Percentiles rank a stretch among this genome's conserved stretches.
These are phyloP conservation scores for Phortica okadai DNA, from an alignment of 2,888 invertebrate species.

Conservation along the genomic window DNA sequence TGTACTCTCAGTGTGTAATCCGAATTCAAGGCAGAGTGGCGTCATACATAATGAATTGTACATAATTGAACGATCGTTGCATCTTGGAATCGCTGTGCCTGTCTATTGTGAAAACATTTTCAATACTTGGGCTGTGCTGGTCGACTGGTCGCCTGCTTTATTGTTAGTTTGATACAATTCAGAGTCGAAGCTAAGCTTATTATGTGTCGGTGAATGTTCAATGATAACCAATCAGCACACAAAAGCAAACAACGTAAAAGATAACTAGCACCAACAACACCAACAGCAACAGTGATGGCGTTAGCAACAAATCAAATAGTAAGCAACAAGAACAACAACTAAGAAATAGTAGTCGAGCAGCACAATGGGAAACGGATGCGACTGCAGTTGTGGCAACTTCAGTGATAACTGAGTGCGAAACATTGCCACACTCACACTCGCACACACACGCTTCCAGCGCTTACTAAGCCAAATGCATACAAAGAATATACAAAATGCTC, in stretches of 20 bases:
- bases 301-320: not conserved
- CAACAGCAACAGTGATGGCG: not conserved
- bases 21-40: too few species aligned
- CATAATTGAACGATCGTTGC: too few species aligned
- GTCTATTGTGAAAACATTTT: too few species aligned
- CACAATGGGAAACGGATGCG: slow-evolving; percentile 2
- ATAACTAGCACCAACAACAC: slow-evolving; percentile 12
- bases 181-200: not conserved
- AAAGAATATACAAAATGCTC: slow-evolving; percentile 34
- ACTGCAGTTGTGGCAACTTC: slow-evolving; percentile 7
- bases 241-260: slow-evolving; percentile 24
- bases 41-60: too few species aligned
- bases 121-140: too few species aligned
- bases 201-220: slow-evolving; percentile 8
- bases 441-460: slow-evolving; percentile 24
- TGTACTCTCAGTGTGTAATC: too few species aligned
- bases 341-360: not conserved
- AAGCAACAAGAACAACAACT: slow-evolving; percentile 1
- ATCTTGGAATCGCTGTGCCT: too few species aligned
- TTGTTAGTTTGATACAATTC: not conserved
- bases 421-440: slow-evolving; percentile 39
- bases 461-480: slow-evolving; percentile 35
- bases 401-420: slow-evolving; percentile 41
- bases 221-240: slow-evolving; percentile 27
- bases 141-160: not conserved